Percentiles rank a stretch among this genome's conserved stretches.
These are phyloP conservation scores for Drosophila watanabei DNA, from an alignment of 1,140 invertebrate species.

Conservation along the genomic window DNA sequence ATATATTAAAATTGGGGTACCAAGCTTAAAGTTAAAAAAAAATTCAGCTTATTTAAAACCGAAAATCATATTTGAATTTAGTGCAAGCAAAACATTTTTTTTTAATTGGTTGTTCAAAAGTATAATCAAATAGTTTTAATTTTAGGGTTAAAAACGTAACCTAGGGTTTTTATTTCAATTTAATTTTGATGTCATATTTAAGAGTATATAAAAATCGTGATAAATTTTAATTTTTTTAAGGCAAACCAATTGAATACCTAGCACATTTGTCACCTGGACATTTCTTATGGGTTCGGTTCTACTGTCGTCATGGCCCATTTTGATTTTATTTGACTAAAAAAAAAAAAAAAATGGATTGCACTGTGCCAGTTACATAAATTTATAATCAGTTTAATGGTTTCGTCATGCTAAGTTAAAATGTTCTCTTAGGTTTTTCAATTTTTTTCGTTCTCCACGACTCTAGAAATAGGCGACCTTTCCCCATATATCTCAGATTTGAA, in stretches of 20 bases:
- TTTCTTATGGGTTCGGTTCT: slow-evolving; percentile 15
- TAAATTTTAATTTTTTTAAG: slow-evolving; percentile 36
- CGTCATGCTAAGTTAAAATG: slow-evolving; percentile 12
- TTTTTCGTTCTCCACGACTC: not conserved
- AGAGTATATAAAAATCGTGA: slow-evolving; percentile 21
- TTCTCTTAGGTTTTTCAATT: slow-evolving; percentile 2
- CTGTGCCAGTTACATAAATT: slow-evolving; percentile 71
- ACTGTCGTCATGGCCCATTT: slow-evolving; percentile 48
- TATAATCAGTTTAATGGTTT: slow-evolving; percentile 35
- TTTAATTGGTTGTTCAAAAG: not conserved
- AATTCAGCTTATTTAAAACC: not conserved
- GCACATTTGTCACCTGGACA: slow-evolving; percentile 35
- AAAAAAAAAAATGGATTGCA: slow-evolving; percentile 48
- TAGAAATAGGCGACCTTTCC: slow-evolving; percentile 18
- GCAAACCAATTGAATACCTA: slow-evolving; percentile 43
- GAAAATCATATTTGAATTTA: not conserved
- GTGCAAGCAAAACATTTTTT: not conserved
- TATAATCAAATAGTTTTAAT: not conserved
- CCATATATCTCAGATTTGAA: slow-evolving; percentile 3
- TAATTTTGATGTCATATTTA: not conserved
- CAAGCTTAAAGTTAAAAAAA: not conserved
- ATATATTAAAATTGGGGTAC: not conserved
- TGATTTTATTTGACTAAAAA: slow-evolving; percentile 34
- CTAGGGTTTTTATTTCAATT: not conserved
- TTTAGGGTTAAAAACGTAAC: too few relatives aligned